phyloP scores from a whole-genome alignment of 2,888 invertebrate species.

The Thera britannica region DNA sequence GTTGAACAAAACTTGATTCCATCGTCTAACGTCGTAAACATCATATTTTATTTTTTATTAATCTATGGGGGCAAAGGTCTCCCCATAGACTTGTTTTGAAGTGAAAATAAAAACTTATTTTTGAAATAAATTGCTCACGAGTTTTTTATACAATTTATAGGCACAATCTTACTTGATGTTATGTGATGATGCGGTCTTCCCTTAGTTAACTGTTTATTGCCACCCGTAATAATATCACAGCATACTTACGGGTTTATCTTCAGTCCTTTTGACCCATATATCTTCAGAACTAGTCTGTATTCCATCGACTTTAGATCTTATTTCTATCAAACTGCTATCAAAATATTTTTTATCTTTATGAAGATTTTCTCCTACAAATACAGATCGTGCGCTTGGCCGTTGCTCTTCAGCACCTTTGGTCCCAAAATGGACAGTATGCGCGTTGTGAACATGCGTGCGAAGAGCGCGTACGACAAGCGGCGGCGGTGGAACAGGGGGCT shows the following conservation, averaged over 20 bases:
- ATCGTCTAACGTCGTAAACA: too few species aligned
- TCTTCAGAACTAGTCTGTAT: constrained; percentile 87
- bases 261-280: constrained; percentile 88
- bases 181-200: too few species aligned
- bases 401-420: constrained; percentile 84
- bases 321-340: constrained; percentile 92
- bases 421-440: constrained; percentile 89
- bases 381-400: constrained; percentile 85
- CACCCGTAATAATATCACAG: background rate
- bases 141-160: too few species aligned
- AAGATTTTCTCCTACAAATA: constrained; percentile 84
- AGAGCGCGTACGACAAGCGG: constrained; percentile 76
- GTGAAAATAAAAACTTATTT: too few species aligned
- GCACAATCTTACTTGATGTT: too few species aligned
- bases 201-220: background rate
- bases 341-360: constrained; percentile 93
- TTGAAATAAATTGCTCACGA: too few species aligned
- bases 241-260: constrained; percentile 84
- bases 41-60: too few species aligned
- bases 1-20: too few species aligned
- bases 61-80: too few species aligned
- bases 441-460: constrained; percentile 79
- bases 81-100: too few species aligned
- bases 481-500: constrained; percentile 65
- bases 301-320: constrained; percentile 89